These are phyloP conservation scores for Xanthorhoe designata DNA, from an alignment of 2,888 invertebrate genomes.

Conservation along the genomic window DNA sequence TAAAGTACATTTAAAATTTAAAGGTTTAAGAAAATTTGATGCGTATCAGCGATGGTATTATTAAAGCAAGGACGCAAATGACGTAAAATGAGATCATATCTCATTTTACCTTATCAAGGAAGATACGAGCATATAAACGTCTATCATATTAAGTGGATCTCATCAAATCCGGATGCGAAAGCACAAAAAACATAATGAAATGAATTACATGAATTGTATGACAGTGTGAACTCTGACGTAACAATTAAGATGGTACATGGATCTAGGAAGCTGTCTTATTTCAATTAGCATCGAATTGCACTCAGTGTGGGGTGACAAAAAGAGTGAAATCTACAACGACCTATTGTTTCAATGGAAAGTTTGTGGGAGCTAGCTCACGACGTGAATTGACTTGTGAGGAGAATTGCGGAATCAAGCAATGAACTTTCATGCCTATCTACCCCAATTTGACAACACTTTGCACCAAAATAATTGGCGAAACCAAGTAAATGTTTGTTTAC, in stretches of 20 bases:
- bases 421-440: slow-evolving; percentile 54
- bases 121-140: slow-evolving; percentile 20
- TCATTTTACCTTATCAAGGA: slow-evolving; percentile 38
- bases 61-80: slow-evolving; percentile 18
- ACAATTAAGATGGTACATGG: slow-evolving; percentile 53
- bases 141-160: slow-evolving; percentile 35
- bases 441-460: slow-evolving; percentile 40
- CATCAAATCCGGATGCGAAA: slow-evolving; percentile 39
- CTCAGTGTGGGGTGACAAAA: slow-evolving; percentile 74
- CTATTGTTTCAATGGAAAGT: slow-evolving; percentile 79
- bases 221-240: slow-evolving; percentile 55
- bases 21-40: slow-evolving; percentile 9
- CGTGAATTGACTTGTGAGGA: slow-evolving; percentile 61
- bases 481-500: not conserved
- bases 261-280: slow-evolving; percentile 66
- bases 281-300: slow-evolving; percentile 68
- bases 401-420: slow-evolving; percentile 69
- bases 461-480: slow-evolving; percentile 13
- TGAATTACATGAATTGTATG: slow-evolving; percentile 39
- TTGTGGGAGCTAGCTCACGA: slow-evolving; percentile 68
- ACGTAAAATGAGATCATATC: no score
- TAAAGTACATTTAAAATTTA: slow-evolving; percentile 4
- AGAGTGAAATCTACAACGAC: slow-evolving; percentile 79
- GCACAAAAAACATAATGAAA: slow-evolving; percentile 38
- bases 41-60: slow-evolving; percentile 4